Conservation (phyloP, 2,888 invertebrate species). For the Catocala sponsa region DNA sequence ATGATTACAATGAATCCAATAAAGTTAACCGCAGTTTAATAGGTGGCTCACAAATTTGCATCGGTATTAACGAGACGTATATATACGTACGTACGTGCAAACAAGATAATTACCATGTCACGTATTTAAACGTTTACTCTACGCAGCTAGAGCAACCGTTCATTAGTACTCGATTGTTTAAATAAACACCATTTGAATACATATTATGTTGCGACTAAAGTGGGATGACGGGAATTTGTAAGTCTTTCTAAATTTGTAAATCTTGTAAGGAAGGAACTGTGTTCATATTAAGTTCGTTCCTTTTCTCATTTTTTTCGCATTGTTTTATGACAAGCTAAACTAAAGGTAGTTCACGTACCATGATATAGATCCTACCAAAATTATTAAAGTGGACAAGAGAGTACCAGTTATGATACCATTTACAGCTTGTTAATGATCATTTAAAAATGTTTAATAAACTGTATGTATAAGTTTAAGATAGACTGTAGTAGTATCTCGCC, state of each 20-base stretch:
- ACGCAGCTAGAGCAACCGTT: conserved; percentile 28
- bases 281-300: too few species aligned
- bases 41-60: conserved; percentile 6
- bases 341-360: too few species aligned
- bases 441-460: too few species aligned
- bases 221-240: not conserved
- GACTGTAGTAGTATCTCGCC: too few species aligned
- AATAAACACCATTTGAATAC: conserved; percentile 38
- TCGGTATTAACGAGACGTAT: conserved; percentile 11
- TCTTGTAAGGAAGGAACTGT: too few species aligned
- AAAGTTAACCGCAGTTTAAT: not conserved
- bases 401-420: too few species aligned
- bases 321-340: too few species aligned
- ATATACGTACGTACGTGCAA: conserved; percentile 11
- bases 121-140: conserved; percentile 17
- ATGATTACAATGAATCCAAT: conserved; percentile 7
- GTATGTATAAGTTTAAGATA: too few species aligned
- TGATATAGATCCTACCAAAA: too few species aligned
- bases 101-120: conserved; percentile 29
- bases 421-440: too few species aligned
- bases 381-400: too few species aligned
- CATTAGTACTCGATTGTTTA: conserved; percentile 43
- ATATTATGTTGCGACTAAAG: conserved; percentile 26
- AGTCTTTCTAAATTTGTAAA: not conserved
- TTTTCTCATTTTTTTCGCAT: too few species aligned